A percentile compares a stretch with the other conserved stretches of the same genome.
Evolutionary conservation across 2,797 vertebrate species (phyloP).

Genomic region (Podarcis lilfordi): DNA sequence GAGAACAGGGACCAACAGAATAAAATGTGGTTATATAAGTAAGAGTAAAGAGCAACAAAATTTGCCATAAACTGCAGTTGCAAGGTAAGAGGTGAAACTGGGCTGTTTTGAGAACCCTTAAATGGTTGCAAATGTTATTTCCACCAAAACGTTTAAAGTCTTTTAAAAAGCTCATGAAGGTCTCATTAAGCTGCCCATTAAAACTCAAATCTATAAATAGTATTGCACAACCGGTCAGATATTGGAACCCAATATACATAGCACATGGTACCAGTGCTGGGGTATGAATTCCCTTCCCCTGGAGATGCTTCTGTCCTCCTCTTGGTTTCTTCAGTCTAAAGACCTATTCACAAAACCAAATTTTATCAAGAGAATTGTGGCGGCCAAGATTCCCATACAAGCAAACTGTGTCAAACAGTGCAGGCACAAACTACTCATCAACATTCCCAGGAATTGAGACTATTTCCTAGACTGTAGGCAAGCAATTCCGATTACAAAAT

Average conservation of each 20-base stretch:
- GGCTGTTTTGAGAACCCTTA: no score
- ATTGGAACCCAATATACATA: background rate
- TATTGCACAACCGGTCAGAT: background rate
- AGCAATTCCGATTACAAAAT: background rate
- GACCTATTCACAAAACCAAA: background rate
- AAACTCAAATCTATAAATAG: background rate
- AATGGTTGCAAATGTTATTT: no score
- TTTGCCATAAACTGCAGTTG: no score
- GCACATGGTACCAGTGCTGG: no score
- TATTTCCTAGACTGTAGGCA: background rate
- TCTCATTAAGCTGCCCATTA: background rate
- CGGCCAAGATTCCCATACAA: background rate
- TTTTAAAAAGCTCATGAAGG: background rate
- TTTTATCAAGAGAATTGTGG: background rate
- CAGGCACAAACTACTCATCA: background rate
- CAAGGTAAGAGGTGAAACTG: no score
- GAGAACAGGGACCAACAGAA: background rate
- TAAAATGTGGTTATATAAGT: background rate
- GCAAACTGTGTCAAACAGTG: background rate
- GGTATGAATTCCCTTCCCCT: background rate
- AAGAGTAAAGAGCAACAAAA: no score
- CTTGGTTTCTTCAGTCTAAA: background rate
- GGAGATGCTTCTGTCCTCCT: no score
- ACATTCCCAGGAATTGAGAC: background rate
- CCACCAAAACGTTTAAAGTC: background rate